phyloP scores from a whole-genome alignment of 2,797 vertebrate genomes.

The Antrozous pallidus region DNA sequence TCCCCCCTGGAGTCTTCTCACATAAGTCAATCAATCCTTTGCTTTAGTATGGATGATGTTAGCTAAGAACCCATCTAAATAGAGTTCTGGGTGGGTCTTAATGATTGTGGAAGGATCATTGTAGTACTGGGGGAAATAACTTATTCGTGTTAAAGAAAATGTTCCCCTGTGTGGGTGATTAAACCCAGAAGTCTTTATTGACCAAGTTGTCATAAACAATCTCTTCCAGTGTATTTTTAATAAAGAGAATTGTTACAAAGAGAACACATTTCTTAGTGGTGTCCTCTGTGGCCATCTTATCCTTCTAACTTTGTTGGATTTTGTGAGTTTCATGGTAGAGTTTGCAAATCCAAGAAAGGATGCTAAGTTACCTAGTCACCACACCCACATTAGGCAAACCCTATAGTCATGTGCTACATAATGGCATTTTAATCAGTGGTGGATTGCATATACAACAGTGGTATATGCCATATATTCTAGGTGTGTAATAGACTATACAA shows the following conservation, averaged over 20 bases:
- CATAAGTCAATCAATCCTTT: not conserved
- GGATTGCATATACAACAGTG: not conserved
- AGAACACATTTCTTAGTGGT: not conserved
- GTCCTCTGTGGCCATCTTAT: not conserved
- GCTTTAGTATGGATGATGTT: not conserved
- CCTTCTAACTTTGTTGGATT: not conserved
- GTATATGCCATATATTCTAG: not conserved
- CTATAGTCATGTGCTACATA: not conserved
- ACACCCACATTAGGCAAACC: not conserved
- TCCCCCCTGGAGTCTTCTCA: not conserved
- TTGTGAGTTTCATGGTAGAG: not conserved
- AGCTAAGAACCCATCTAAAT: not conserved
- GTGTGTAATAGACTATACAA: not conserved
- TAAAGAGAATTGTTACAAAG: not conserved
- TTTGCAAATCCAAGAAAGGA: slow-evolving; percentile 8
- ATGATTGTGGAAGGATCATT: not conserved
- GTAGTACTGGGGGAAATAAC: not conserved
- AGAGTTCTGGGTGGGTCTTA: not conserved
- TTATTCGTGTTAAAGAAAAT: slow-evolving; percentile 11
- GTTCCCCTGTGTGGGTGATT: not conserved
- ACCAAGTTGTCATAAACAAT: not conserved
- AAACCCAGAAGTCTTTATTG: not conserved
- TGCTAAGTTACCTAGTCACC: not conserved
- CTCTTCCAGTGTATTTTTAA: slow-evolving; percentile 18
- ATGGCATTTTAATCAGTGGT: not conserved